phyloP scores from a whole-genome alignment of 2,888 invertebrate genomes.

The Pediacus dermestoides region DNA sequence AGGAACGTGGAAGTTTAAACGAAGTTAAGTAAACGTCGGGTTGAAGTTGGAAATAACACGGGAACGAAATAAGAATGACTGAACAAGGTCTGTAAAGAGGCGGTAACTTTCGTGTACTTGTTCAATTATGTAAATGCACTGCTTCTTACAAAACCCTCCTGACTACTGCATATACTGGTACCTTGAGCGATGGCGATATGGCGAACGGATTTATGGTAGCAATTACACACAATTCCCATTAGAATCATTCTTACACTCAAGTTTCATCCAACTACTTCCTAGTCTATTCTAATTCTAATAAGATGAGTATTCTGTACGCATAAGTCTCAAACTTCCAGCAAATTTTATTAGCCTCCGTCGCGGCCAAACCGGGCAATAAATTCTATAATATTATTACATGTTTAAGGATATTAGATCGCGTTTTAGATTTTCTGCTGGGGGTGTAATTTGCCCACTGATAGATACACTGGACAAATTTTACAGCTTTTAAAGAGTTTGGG shows the following conservation, averaged over 20 bases:
- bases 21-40: conserved; percentile 43
- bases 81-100: conserved; percentile 41
- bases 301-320: conserved; percentile 6
- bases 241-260: conserved; percentile 24
- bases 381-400: too few relatives aligned
- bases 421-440: too few relatives aligned
- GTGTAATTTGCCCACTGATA: too few relatives aligned
- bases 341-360: too few relatives aligned
- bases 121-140: conserved; percentile 46
- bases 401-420: too few relatives aligned
- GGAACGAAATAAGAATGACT: conserved; percentile 42
- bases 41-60: conserved; percentile 42
- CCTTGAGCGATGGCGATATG: conserved; percentile 28
- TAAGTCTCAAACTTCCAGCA: conserved; percentile 6
- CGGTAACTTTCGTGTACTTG: conserved; percentile 44
- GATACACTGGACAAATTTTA: too few relatives aligned
- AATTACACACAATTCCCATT: conserved; percentile 30
- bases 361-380: too few relatives aligned
- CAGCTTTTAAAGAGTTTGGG: too few relatives aligned
- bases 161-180: too few relatives aligned
- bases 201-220: conserved; percentile 31
- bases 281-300: conserved; percentile 5
- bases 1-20: conserved; percentile 39
- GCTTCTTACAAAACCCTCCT: conserved; percentile 23
- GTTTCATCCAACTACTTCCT: too few relatives aligned